Evolutionary conservation across 92 coral and sea anemone genomes (phyloP), one percentile per base, ranked within the genome.

Genomic region (Pocillopora meandrina): DNA sequence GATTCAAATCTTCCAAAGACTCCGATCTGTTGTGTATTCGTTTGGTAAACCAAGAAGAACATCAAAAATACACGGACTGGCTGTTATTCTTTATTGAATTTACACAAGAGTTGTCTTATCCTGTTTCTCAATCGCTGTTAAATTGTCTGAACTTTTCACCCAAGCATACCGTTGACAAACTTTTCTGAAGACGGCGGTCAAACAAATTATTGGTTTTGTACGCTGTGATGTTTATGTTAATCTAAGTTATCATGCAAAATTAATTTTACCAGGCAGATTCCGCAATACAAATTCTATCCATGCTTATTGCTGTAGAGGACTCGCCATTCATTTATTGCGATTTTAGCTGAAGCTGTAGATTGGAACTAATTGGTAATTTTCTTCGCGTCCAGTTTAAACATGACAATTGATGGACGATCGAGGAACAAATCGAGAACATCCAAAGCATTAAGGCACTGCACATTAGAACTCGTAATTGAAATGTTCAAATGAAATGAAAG

Each of bases 231-330:
- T 83, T 74, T 72, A 61, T 61, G 58, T 73, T 64, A 47, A 61
- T 62, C 80, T 33, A 49, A 83, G 63, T 55, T 71, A 83, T 64
- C 77, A 83, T 73, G 49, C 64, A 64, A 73, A 21, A 74, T 62
- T 83, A 83, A 83, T 83, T 83, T 83, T 83, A 74, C 86, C 86
- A 83, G 72, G 86, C 80, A 83, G 72, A 52, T 73, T 62, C 64
- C 59, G 79, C 74, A 33, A 83, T 49, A 23, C 56, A 5, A 72
- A 74, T 73, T 64, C 74, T 83, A 74, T 52, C 63, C 61, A 83
- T 74, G 62, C 64, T 62, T 83, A 73, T 83, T 73, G 80, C 79
- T 61, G 61, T 83, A 72, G 72, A 47, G 73, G 73, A 72, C 33
- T 49, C 15, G 65, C 80, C 74, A 61, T 73, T 60, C 74, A 83